Evolutionary conservation across 2,797 vertebrate species (phyloP).

Genomic region (Streptopelia turtur): DNA sequence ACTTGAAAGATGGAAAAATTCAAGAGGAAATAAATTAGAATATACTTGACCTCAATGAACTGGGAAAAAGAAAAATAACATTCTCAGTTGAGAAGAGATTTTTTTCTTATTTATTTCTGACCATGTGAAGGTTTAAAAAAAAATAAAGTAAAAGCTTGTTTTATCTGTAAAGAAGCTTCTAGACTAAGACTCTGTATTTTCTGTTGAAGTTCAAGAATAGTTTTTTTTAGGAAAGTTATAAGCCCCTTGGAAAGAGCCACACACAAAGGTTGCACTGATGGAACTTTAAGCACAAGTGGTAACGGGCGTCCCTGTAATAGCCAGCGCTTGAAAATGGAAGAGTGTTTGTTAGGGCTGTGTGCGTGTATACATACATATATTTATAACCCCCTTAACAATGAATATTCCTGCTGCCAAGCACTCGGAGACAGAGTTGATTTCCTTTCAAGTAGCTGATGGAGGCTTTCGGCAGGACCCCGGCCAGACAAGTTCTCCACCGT

Average conservation of each 20-base stretch:
- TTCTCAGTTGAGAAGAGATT: neutral
- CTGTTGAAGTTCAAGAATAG: neutral
- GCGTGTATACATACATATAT: slow-evolving; percentile 19
- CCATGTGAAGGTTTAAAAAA: neutral
- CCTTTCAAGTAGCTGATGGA: slow-evolving; percentile 84
- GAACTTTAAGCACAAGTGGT: neutral
- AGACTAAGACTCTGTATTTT: neutral
- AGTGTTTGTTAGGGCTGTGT: slow-evolving; percentile 46
- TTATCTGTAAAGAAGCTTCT: neutral
- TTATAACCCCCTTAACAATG: slow-evolving; percentile 78
- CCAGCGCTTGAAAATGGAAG: slow-evolving; percentile 52
- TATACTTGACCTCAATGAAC: slow-evolving; percentile 51
- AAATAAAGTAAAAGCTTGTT: neutral
- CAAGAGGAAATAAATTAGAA: slow-evolving; percentile 63
- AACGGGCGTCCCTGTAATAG: neutral
- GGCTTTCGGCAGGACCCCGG: slow-evolving; percentile 76
- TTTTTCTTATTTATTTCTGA: slow-evolving; percentile 11
- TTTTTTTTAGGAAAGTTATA: slow-evolving; percentile 42
- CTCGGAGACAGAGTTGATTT: slow-evolving; percentile 79
- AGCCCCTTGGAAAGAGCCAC: slow-evolving; percentile 23
- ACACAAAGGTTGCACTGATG: slow-evolving; percentile 31
- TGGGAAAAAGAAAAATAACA: neutral
- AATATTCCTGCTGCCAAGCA: slow-evolving; percentile 76
- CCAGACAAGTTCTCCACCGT: slow-evolving; percentile 78
- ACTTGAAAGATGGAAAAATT: slow-evolving; percentile 62